Percentiles rank a stretch among this genome's conserved stretches.
Conservation (phyloP, 2,888 invertebrate genomes). For the Mongoloraphidia duomilia region DNA sequence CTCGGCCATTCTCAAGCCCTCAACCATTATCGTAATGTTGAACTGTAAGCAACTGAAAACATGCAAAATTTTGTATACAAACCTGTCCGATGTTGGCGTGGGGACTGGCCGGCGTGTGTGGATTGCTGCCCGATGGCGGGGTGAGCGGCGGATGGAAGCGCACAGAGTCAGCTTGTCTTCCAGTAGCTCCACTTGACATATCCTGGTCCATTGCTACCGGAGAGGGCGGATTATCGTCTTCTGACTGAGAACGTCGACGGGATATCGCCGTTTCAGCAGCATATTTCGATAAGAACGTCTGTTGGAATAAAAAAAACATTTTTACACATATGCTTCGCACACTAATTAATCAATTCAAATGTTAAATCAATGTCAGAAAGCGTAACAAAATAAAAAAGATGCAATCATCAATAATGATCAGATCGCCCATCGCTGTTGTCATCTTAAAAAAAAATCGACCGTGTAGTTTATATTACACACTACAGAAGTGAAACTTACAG, state of each 20-base stretch:
- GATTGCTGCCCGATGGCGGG: constrained; percentile 64
- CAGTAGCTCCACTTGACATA: constrained; percentile 12
- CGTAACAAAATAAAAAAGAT: too few relatives aligned
- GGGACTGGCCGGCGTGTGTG: constrained; percentile 75
- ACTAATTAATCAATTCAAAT: not conserved
- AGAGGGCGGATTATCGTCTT: constrained; percentile 93
- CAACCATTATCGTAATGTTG: too few relatives aligned
- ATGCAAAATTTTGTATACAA: not conserved
- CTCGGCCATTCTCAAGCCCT: too few relatives aligned
- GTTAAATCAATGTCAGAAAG: not conserved
- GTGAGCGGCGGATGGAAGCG: constrained; percentile 80
- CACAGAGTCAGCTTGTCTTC: constrained; percentile 42
- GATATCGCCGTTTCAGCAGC: constrained; percentile 80
- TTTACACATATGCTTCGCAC: not conserved
- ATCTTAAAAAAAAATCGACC: not conserved
- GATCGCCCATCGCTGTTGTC: too few relatives aligned
- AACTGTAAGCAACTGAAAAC: too few relatives aligned
- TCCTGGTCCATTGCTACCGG: constrained; percentile 69
- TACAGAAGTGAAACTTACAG: too few relatives aligned
- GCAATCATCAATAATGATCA: too few relatives aligned
- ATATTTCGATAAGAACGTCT: constrained; percentile 83
- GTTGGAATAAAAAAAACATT: constrained; percentile 7
- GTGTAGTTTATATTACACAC: not conserved
- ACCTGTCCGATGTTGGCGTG: constrained; percentile 40
- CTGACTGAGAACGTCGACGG: constrained; percentile 67